Conservation (phyloP, 2,113 vertebrate genomes). For the Eclectus roratus region DNA sequence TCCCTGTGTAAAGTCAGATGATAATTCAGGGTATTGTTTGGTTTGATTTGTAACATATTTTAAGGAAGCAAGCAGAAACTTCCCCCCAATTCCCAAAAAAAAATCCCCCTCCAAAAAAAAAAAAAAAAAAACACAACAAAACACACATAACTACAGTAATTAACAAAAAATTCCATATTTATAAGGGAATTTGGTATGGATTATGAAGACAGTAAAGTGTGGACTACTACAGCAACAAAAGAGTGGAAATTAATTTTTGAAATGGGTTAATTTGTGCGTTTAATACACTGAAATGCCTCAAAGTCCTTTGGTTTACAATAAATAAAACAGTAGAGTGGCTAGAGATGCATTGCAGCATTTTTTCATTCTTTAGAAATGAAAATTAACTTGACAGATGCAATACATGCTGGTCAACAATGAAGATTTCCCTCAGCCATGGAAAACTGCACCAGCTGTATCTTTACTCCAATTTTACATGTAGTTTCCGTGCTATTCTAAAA, state of each 20-base stretch:
- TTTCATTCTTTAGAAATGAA: background rate
- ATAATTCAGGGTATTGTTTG: background rate
- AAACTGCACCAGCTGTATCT: slow-evolving; percentile 12
- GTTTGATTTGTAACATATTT: background rate
- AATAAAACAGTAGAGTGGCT: background rate
- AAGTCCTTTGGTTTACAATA: background rate
- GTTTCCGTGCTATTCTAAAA: background rate
- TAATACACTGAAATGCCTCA: background rate
- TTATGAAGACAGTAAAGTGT: background rate
- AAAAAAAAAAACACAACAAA: background rate
- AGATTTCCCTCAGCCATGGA: background rate
- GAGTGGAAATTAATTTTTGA: background rate
- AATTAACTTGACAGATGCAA: background rate
- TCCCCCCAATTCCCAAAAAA: background rate
- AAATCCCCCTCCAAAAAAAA: background rate
- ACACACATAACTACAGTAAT: background rate
- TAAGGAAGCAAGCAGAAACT: background rate
- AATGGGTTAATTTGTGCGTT: background rate
- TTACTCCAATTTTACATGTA: background rate
- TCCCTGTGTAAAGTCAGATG: background rate
- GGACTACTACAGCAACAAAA: background rate
- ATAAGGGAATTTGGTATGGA: background rate
- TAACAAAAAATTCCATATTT: background rate
- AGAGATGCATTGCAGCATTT: background rate
- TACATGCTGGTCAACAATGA: background rate